These are phyloP conservation scores for Pheosia gnoma DNA, from an alignment of 2,888 invertebrate genomes.

Conservation along the genomic window DNA sequence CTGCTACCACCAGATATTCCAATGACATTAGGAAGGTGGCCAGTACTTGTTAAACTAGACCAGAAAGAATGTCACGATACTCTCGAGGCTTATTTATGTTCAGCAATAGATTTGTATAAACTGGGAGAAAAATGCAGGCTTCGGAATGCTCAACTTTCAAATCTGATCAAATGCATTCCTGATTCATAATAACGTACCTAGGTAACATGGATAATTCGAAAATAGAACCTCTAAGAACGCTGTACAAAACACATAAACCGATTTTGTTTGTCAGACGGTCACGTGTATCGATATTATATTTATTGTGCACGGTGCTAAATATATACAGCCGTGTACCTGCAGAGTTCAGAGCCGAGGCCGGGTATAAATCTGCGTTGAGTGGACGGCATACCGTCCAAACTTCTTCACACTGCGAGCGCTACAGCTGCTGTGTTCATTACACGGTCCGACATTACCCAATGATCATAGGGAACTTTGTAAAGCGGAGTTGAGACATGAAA, in stretches of 20 bases:
- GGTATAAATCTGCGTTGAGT: constrained; percentile 41
- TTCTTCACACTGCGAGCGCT: constrained; percentile 21
- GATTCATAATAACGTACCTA: no score
- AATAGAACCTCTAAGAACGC: no score
- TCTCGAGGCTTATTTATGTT: no score
- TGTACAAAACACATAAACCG: neutral
- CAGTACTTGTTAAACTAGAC: no score
- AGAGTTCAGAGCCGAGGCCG: constrained; percentile 25
- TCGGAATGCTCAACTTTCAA: no score
- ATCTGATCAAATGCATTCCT: no score
- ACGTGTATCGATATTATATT: neutral
- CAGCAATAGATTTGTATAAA: no score
- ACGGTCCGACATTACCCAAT: constrained; percentile 3
- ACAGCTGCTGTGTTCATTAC: constrained; percentile 15
- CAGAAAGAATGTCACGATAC: no score
- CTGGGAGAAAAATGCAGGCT: no score
- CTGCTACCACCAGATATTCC: no score
- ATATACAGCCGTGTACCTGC: constrained; percentile 4
- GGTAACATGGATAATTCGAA: no score
- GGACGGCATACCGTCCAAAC: constrained; percentile 34
- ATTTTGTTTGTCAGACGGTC: neutral
- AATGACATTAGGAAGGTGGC: no score
- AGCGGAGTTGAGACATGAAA: neutral
- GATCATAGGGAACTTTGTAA: neutral
- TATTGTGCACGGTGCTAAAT: constrained; percentile 5